Evolutionary conservation across 2,797 vertebrate species (phyloP).

Genomic region (Chiroxiphia lanceolata): DNA sequence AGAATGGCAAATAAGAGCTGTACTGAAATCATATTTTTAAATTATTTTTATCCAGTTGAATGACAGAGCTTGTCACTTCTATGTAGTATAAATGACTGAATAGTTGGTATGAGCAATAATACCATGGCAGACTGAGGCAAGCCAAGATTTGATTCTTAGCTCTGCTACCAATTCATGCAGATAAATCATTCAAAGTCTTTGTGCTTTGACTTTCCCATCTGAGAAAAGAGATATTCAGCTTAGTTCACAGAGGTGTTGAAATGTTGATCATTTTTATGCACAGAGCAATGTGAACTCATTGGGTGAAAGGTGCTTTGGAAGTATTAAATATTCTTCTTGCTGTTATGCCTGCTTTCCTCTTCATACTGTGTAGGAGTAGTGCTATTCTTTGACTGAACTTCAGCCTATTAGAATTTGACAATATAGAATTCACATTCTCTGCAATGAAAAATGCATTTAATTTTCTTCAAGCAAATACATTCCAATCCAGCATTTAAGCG

Average conservation of each 20-base stretch:
- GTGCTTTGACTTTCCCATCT: conserved; percentile 45
- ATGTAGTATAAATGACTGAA: conserved; percentile 12
- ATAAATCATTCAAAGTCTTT: conserved; percentile 54
- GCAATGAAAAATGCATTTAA: conserved; percentile 33
- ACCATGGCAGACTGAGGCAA: conserved; percentile 11
- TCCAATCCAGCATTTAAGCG: neutral
- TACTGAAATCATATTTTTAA: neutral
- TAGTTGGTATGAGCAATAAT: conserved; percentile 33
- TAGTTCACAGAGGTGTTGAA: conserved; percentile 48
- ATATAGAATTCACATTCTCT: conserved; percentile 18
- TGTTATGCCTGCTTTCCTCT: neutral
- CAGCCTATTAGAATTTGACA: conserved; percentile 14
- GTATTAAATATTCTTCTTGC: conserved; percentile 27
- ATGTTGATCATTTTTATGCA: conserved; percentile 51
- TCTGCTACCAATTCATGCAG: conserved; percentile 50
- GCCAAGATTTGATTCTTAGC: conserved; percentile 29
- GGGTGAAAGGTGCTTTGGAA: neutral
- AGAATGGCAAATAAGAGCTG: neutral
- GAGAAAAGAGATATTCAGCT: conserved; percentile 55
- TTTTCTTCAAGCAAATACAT: conserved; percentile 18
- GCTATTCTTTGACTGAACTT: conserved; percentile 35
- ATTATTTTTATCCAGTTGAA: conserved; percentile 35
- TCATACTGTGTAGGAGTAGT: neutral
- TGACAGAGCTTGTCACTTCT: conserved; percentile 30
- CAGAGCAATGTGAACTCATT: neutral